Base-by-base conservation (phyloP, 2,888 invertebrate genomes). In the Oeneis ivallda region DNA sequence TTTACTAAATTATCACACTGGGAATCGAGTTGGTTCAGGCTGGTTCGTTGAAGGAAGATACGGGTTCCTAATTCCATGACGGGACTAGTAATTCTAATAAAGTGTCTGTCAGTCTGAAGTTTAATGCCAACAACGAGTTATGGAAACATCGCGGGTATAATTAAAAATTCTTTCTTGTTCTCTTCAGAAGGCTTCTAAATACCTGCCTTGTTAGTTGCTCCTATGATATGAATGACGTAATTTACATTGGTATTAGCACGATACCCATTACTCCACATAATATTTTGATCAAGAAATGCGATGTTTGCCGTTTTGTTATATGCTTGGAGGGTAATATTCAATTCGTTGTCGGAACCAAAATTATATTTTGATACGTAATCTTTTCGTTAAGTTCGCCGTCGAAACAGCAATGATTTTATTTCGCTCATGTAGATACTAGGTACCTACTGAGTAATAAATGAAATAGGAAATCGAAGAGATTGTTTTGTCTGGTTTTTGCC, bases 71-170 rank as follows among this genome's bases (percentile, higher is more conserved):
- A 15, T 9, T 9, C n/a, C 1, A 15, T 37, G n/a, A 9, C 11
- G 13, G 15, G 37, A 52, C 13, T 41, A 7, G 15, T n/a, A n/a
- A n/a, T 2, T 9, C 17, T 47, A n/a, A 10, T 19, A 49, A 53
- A 53, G 7, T 50, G 9, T 4, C 32, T 34, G 52, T 34, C 52
- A 34, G 13, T 53, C 32, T n/a, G 52, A 34, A 53, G 17, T 37
- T 54, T 11, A 54, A 54, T 39, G 37, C 37, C 54, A 54, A 17
- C 37, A 17, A 54, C 37, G 37, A 54, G 34, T 37, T 37, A 34
- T 54, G 37, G 15, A 53, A 15, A 15, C 34, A 34, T n/a, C 34
- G 53, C n/a, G 15, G 34, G n/a, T n/a, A n/a, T 11, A 17, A 7
- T 15, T 34, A 34, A 37, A n/a, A 37, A 4, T 15, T 19, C 39